phyloP scores from a whole-genome alignment of 2,797 vertebrate genomes.

The Arctocebus calabarensis region DNA sequence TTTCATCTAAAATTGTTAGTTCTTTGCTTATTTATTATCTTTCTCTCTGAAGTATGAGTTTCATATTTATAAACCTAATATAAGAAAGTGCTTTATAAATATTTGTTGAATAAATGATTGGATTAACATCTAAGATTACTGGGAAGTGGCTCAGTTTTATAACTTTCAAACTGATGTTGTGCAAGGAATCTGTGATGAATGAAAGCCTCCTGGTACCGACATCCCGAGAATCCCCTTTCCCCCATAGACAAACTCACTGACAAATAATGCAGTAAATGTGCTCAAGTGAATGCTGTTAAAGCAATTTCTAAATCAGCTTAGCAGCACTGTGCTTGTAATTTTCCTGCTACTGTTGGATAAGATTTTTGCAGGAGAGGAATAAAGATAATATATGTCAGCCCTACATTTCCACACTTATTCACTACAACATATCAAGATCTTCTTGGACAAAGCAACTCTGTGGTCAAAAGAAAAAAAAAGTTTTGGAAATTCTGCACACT shows the following conservation, averaged over 20 bases:
- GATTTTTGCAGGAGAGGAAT: background rate
- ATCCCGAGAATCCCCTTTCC: background rate
- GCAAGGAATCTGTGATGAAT: background rate
- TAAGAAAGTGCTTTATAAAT: constrained; percentile 19
- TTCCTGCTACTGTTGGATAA: background rate
- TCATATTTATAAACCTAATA: constrained; percentile 25
- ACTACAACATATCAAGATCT: background rate
- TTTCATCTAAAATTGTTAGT: background rate
- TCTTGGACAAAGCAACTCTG: background rate
- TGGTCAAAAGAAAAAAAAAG: background rate
- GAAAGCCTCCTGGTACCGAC: background rate
- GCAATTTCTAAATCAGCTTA: constrained; percentile 35
- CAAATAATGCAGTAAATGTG: background rate
- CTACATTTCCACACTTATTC: background rate
- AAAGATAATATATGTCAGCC: background rate
- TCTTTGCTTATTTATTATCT: background rate
- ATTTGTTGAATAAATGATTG: background rate
- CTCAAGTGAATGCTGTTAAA: constrained; percentile 32
- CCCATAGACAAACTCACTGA: background rate
- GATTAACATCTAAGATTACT: constrained; percentile 3
- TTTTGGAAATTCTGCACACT: background rate
- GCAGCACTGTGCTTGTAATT: background rate
- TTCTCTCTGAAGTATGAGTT: constrained; percentile 24
- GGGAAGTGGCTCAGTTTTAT: constrained; percentile 31
- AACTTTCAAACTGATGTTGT: background rate